Evolutionary conservation across 2,888 invertebrate genomes (phyloP), one percentile per base, ranked within the genome.

Genomic region (Heliconius ethilla): DNA sequence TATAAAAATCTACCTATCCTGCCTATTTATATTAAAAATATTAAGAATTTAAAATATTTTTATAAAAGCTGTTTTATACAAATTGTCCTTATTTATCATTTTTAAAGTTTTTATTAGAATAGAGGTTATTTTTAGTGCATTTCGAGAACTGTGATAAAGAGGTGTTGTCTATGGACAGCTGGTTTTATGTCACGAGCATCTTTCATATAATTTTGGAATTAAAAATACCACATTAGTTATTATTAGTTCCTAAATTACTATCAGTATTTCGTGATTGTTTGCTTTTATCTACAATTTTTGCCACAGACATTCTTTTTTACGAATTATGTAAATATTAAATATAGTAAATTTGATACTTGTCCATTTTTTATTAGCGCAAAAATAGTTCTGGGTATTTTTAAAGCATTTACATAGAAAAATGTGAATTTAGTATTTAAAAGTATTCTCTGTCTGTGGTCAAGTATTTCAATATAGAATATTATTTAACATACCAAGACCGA

Each of bases 141-240:
- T 94, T 94, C 87, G 86, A 89, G 89, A 93, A 89, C 94, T 94
- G 94, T 94, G 94, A 94, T 94, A 93, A 89, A 92, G 92, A 90
- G 92, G 86, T 88, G 55, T 91, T 91, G 93, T 92, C 92, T 93
- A 92, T 93, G 92, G 91, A 82, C 79, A 72, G 63, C 76, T 79
- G 45, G 66, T 65, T 74, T 74, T 29, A 65, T 59, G 76, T 18
- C 40, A 27, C 55, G 69, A 72, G 51, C 72, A 55, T 76, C 69
- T 75, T 66, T 69, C 78, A 70, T 80, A 73, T 79, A 77, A 79
- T 83, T 83, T 82, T 75, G 82, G 82, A 82, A 83, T 83, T 83
- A 76, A 76, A 81, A 80, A 79, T 76, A 66, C 78, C 80, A 79
- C 81, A 86, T 89, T 88, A 90, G 91, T 92, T 92, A 88, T 85